Evolutionary conservation across 2,113 vertebrate species (phyloP), one percentile per base, ranked within the genome.

Genomic region (Mystacornis crossleyi): DNA sequence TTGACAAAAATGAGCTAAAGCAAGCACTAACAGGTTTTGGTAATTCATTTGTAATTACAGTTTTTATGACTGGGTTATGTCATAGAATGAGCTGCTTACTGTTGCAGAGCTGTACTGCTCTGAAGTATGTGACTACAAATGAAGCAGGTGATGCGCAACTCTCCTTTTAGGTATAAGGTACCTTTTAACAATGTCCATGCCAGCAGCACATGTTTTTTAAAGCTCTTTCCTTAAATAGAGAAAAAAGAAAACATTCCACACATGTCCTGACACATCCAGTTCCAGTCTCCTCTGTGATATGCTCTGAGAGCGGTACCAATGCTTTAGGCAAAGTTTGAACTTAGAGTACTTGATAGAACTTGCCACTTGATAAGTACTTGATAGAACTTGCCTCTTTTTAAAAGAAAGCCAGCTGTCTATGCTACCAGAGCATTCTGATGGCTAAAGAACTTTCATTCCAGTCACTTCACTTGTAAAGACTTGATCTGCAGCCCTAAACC

Each of bases 1-100:
- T 99, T 50, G 99, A 99, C 97, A 99, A 98, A 98, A 99, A 98
- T 18, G 99, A 99, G 97, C 98, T 99, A 88, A 99, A 99, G 97
- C 99, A 99, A 97, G 99, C 99, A 25, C 98, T 99, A 97, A 99
- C 99, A 98, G 99, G 99, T 98, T 99, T 99, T 84, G 99, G 99
- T 99, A 99, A 99, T 97, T 97, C 95, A 90, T 96, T 96, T 96
- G 86, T 73, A 94, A 95, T 85, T 95, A 89, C 81, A 86, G 90
- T 92, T 95, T 72, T 86, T 91, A 48, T 57, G 31, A 36, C 9
- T 60, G 61, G 31, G 33, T 71, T 95, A 40, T 31, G 47, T 38
- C 43, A 47, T 53, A 53, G 50, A 16, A 26, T 33, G 17, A 84
- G 24, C 34, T 73, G 5, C 23, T 54, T 45, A 18, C 3, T 28